These are phyloP conservation scores for Caenorhabditis sp. DNA, from an alignment of 2,888 invertebrate genomes.

Conservation along the genomic window DNA sequence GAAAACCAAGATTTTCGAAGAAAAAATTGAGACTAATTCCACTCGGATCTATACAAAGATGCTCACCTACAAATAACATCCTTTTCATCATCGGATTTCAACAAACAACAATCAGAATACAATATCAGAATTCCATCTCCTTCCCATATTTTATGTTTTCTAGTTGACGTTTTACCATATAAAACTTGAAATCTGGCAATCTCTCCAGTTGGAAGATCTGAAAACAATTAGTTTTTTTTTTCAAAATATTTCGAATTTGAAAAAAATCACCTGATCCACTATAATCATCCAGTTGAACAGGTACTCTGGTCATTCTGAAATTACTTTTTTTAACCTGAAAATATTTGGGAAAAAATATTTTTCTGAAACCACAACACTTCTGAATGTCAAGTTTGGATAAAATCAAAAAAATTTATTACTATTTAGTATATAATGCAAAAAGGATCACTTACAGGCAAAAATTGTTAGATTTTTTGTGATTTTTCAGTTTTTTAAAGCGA, in stretches of 20 bases:
- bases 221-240: too few species aligned
- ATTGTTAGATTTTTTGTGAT: background rate
- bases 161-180: constrained; percentile 52
- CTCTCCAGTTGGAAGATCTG: constrained; percentile 22
- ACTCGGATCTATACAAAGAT: background rate
- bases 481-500: background rate
- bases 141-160: constrained; percentile 63
- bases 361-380: background rate
- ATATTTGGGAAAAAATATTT: background rate
- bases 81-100: constrained; percentile 42
- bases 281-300: constrained; percentile 4
- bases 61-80: constrained; percentile 35
- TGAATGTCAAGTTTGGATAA: background rate
- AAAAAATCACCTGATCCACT: too few species aligned
- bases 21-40: too few species aligned
- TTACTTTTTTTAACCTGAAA: background rate
- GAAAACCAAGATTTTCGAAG: too few species aligned
- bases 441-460: background rate
- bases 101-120: constrained; percentile 18
- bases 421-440: background rate
- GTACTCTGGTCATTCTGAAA: constrained; percentile 1
- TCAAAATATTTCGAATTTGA: too few species aligned
- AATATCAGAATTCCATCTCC: constrained; percentile 53
- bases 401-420: background rate
- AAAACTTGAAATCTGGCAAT: constrained; percentile 48